Percentiles rank a stretch among this genome's conserved stretches.
Conservation (phyloP, 2,797 vertebrate species). For the Micropoecilia bifurca region DNA sequence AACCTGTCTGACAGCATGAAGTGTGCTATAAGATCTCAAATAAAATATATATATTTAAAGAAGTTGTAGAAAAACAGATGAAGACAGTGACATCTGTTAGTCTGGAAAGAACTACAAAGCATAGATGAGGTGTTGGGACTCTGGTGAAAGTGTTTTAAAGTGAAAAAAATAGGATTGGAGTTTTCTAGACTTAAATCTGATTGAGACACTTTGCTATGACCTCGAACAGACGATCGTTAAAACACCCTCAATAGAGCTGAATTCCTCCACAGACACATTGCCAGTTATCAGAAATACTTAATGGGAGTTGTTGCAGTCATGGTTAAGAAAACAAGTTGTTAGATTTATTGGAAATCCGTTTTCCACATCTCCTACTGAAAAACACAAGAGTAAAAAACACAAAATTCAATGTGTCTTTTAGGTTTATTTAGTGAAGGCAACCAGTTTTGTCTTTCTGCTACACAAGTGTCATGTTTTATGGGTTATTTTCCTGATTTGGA, state of each 20-base stretch:
- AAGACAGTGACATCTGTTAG: not conserved
- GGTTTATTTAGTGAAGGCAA: slow-evolving; percentile 15
- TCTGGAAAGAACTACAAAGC: not conserved
- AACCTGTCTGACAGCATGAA: not conserved
- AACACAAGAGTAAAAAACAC: not conserved
- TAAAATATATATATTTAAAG: not conserved
- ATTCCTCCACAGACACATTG: not conserved
- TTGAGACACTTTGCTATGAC: not conserved
- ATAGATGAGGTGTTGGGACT: not conserved
- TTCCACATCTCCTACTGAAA: not conserved
- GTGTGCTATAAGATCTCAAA: not conserved
- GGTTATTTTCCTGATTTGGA: not conserved
- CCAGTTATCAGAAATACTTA: not conserved
- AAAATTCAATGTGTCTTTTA: not conserved
- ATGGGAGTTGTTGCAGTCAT: not conserved
- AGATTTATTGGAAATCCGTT: not conserved
- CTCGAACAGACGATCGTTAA: not conserved
- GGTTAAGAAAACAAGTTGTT: not conserved
- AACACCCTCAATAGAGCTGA: not conserved
- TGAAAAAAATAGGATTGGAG: not conserved
- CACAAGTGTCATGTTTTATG: not conserved
- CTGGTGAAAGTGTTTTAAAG: not conserved
- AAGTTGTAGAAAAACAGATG: not conserved
- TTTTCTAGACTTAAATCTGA: not conserved
- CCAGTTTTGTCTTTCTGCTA: slow-evolving; percentile 12